Evolutionary conservation across 2,888 invertebrate genomes (phyloP), one percentile per base, ranked within the genome.

Genomic region (Drosophila dives): DNA sequence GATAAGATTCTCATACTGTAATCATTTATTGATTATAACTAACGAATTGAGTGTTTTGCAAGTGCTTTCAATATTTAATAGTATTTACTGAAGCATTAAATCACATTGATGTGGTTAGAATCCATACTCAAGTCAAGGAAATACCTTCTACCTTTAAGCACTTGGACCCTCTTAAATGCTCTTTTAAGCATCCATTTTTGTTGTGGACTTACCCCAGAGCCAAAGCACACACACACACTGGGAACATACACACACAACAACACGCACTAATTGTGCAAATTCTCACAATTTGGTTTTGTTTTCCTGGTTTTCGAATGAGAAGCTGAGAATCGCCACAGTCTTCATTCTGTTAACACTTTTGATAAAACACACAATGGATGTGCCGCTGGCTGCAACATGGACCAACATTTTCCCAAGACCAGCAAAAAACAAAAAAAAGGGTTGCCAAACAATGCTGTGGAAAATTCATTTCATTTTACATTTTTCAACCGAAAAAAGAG

Each of bases 251-350:
- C 49, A 66, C 15, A 23, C 36, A 4, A 10, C 26, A 49, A 79
- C 79, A 71, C 70, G 73, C 84, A 77, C 85, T 85, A 85, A 85
- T 85, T 85, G 85, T 86, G 84, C 85, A 71, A 85, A 81, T 85
- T 85, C 85, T 85, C 85, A 85, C 85, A 85, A 85, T 65, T 80
- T 68, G 42, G 54, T 45, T 58, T 40, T 20, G 17, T 34, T 42
- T 54, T n/a, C 62, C 68, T 65, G 26, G 36, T 50, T 63, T n/a
- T 61, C 32, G 67, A 73, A 58, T 34, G 50, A 38, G 68, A 64
- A 63, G 51, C 62, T 49, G 72, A 58, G 63, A 75, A 67, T 68
- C 51, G 56, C 34, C 40, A 49, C n/a, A 77, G 61, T 66, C 66
- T 70, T 69, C 60, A 40, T 70, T 71, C 64, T 64, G 77, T 67